Evolutionary conservation across 2,888 invertebrate species (phyloP).

Genomic region (Pammene aurita): DNA sequence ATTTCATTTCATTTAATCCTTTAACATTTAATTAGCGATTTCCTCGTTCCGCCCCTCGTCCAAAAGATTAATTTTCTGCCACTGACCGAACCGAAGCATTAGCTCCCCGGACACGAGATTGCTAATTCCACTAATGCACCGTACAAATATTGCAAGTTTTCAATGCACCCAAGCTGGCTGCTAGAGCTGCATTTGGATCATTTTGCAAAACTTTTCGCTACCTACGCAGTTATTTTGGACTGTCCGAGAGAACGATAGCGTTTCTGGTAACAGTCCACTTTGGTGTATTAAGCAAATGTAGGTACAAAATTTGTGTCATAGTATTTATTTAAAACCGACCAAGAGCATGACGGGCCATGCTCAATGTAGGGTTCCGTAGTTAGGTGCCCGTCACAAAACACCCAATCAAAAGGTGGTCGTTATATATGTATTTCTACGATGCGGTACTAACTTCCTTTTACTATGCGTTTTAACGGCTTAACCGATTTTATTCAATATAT

Average conservation of each 20-base stretch:
- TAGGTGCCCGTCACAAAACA: too few species aligned
- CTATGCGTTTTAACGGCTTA: too few species aligned
- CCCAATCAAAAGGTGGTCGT: too few species aligned
- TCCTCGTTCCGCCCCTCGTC: constrained; percentile 44
- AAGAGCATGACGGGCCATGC: too few species aligned
- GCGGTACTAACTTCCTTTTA: too few species aligned
- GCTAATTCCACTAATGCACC: constrained; percentile 81
- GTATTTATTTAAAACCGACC: too few species aligned
- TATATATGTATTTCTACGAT: too few species aligned
- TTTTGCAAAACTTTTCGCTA: constrained; percentile 50
- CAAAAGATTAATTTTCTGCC: constrained; percentile 74
- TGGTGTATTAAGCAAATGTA: too few species aligned
- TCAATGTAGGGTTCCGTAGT: too few species aligned
- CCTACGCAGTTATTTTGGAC: constrained; percentile 31
- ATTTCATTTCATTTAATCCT: too few species aligned
- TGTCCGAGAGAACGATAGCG: not conserved
- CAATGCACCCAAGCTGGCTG: constrained; percentile 52
- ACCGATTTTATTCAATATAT: too few species aligned
- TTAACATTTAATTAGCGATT: constrained; percentile 30
- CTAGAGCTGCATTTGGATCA: constrained; percentile 57
- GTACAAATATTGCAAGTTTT: constrained; percentile 75
- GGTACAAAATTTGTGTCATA: too few species aligned
- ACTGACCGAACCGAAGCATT: constrained; percentile 75
- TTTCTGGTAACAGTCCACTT: not conserved
- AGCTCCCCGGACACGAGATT: constrained; percentile 77